These are phyloP conservation scores for Petromus typicus DNA, from an alignment of 2,113 vertebrate genomes.

Conservation along the genomic window DNA sequence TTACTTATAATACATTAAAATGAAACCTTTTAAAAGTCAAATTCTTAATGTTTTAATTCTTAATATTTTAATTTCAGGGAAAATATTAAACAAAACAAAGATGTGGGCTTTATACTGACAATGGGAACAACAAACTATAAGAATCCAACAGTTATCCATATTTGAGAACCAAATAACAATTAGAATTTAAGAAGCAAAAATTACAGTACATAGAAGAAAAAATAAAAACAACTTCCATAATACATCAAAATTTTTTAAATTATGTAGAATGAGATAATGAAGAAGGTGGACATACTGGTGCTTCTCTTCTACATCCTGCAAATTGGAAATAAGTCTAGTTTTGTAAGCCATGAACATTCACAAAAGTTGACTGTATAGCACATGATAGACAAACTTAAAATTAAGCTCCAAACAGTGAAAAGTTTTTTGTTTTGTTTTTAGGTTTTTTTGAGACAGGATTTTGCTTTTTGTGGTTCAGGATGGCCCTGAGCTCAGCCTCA, in stretches of 20 bases:
- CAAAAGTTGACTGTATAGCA: neutral
- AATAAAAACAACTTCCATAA: neutral
- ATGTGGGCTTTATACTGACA: neutral
- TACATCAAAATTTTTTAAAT: neutral
- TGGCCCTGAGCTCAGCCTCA: too few relatives aligned
- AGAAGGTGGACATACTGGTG: neutral
- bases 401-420: conserved; percentile 17
- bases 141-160: neutral
- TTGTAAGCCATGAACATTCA: neutral
- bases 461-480: too few relatives aligned
- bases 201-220: neutral
- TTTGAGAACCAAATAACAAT: conserved; percentile 5
- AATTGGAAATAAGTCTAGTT: neutral
- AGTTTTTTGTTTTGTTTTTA: too few relatives aligned
- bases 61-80: conserved; percentile 8
- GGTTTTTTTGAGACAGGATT: too few relatives aligned
- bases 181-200: neutral
- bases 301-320: neutral
- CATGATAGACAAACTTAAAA: neutral
- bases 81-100: neutral
- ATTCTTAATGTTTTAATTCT: neutral
- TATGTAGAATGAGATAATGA: neutral
- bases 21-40: too few relatives aligned
- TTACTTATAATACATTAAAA: too few relatives aligned
- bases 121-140: neutral